Percentiles rank a stretch among this genome's conserved stretches.
These are phyloP conservation scores for Drosophila demipolita DNA, from an alignment of 2,888 invertebrate species.

Conservation along the genomic window DNA sequence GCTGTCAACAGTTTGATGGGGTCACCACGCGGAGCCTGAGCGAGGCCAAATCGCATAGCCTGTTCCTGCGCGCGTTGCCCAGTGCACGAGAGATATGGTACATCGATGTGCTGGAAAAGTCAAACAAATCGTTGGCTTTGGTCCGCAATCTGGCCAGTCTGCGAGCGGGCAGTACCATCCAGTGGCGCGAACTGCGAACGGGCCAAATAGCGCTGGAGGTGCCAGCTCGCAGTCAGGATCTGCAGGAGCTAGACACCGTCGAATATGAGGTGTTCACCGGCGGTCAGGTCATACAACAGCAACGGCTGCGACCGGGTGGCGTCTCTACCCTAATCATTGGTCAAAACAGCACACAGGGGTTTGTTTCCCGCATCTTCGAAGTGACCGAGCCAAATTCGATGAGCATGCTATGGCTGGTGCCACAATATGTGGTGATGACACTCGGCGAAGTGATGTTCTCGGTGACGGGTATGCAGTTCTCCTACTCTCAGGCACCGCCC, in stretches of 20 bases:
- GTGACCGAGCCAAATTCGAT: slow-evolving; percentile 85
- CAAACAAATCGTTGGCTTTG: slow-evolving; percentile 72
- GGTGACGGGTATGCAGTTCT: slow-evolving; percentile 89
- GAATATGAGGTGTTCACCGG: slow-evolving; percentile 65
- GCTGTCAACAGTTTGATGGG: slow-evolving; percentile 54
- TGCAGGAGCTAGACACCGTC: slow-evolving; percentile 65
- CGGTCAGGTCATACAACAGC: slow-evolving; percentile 31
- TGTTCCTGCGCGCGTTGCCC: slow-evolving; percentile 59
- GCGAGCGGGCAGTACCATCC: slow-evolving; percentile 49
- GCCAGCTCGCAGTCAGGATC: slow-evolving; percentile 57
- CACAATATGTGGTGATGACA: slow-evolving; percentile 89
- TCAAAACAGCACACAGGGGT: slow-evolving; percentile 18
- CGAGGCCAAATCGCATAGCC: slow-evolving; percentile 68
- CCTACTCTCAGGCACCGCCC: slow-evolving; percentile 88
- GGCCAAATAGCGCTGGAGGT: slow-evolving; percentile 41
- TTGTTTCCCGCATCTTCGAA: slow-evolving; percentile 51
- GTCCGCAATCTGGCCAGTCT: slow-evolving; percentile 77
- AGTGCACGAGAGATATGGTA: slow-evolving; percentile 60
- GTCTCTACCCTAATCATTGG: slow-evolving; percentile 81
- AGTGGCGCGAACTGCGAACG: slow-evolving; percentile 61
- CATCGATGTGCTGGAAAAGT: slow-evolving; percentile 78
- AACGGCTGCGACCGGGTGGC: slow-evolving; percentile 76
- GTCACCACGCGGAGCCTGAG: slow-evolving; percentile 48
- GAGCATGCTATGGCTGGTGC: slow-evolving; percentile 87
- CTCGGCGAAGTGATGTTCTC: slow-evolving; percentile 88